Evolutionary conservation across 2,888 invertebrate species (phyloP), one percentile per base, ranked within the genome.

Genomic region (Melieria picta): DNA sequence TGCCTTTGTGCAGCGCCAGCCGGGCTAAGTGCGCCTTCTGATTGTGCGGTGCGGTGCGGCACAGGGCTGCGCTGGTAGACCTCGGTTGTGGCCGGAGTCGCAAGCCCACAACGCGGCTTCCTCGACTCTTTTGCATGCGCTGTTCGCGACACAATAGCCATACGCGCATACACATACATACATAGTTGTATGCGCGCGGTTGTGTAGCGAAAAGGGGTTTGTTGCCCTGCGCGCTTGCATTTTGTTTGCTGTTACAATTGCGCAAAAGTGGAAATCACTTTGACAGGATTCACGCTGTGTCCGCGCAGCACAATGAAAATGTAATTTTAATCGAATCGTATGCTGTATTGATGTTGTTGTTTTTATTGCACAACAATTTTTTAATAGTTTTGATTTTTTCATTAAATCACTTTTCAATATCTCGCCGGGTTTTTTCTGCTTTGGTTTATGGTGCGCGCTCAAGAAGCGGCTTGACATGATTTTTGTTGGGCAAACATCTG

Each of bases 61-160:
- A 76, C 80, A 79, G 83, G 84, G 83, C 83, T 81, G 83, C 82
- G 80, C 77, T 74, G 83, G 82, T 82, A 81, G 82, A 70, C 81
- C 81, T 82, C 79, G 80, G 77, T 81, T 81, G 83, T 82, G 81
- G 82, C 81, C 81, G 79, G 77, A 77, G 75, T 75, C 76, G 77
- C 78, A 75, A 77, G 82, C 81, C 81, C 82, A 79, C 82, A 82
- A 80, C 78, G 81, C 50, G 77, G 48, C 61, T 69, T 69, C 64
- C 55, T 45, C 56, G 60, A 30, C 30, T 30, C 30, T 30, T 74
- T 72, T 70, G 72, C 72, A 72, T 72, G 70, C 61, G 69, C 61
- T 46, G 42, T 13, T 48, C 55, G 11, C 10, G 45, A 46, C 50
- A 58, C 9, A 72, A 1, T 10, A 60, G 50, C 52, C 57, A 57